Percentiles rank a stretch among this genome's conserved stretches.
These are phyloP conservation scores for Corynorhinus townsendii DNA, from an alignment of 2,113 vertebrate species.

Conservation along the genomic window DNA sequence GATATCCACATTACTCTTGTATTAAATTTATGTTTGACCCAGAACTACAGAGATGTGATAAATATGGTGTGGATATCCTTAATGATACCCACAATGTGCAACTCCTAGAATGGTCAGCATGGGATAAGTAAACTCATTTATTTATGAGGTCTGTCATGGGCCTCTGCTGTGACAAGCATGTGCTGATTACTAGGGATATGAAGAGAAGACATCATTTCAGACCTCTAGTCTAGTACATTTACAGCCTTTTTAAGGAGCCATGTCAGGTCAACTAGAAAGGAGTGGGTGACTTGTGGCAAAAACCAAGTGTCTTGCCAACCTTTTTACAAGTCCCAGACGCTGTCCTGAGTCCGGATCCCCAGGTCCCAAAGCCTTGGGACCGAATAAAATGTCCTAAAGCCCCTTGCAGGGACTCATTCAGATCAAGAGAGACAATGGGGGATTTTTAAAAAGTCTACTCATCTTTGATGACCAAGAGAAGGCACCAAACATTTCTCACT, in stretches of 20 bases:
- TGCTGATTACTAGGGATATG: background rate
- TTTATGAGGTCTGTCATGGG: background rate
- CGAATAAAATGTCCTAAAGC: background rate
- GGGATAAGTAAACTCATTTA: background rate
- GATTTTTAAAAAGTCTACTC: background rate
- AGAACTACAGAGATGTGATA: background rate
- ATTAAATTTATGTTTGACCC: conserved; percentile 39
- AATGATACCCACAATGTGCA: background rate
- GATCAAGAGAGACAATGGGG: background rate
- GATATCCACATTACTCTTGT: conserved; percentile 20
- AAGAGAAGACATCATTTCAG: background rate
- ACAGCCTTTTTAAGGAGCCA: background rate
- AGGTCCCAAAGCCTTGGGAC: background rate
- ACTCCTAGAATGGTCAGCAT: background rate
- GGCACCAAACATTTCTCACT: background rate
- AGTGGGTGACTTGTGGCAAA: background rate
- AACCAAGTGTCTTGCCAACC: background rate
- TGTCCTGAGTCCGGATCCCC: background rate
- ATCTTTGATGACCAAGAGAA: background rate
- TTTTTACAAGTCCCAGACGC: background rate
- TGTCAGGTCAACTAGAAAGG: background rate
- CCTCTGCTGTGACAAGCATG: background rate
- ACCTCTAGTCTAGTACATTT: background rate
- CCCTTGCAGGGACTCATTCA: background rate
- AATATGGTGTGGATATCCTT: background rate